Base-by-base conservation (phyloP, 2,888 invertebrate genomes). In the Thecophora atra region DNA sequence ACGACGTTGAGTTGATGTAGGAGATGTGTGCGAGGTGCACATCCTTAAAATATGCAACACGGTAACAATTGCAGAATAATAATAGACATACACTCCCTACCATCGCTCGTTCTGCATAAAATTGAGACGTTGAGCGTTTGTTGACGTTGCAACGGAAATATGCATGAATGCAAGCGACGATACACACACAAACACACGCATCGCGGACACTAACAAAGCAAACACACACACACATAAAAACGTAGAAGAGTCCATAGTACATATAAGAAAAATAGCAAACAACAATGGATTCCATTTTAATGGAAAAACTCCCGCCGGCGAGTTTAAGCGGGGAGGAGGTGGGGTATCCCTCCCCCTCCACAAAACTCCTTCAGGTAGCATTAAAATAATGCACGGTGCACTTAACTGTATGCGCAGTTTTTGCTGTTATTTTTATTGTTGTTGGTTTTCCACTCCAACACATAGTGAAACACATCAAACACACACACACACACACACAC, bases 311-410 rank as follows among this genome's bases (percentile, higher is more conserved):
- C 3, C 21, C 17, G 54, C 56, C 13, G 47, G 42, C 17, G 11
- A 19, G 11, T 7, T 19, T n/a, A 11, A 47, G 2, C 6, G 30
- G 51, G 60, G 28, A 15, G 28, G 13, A 28, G 28, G 5, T 11
- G 58, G 28, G 26, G 24, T 28, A 17, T 15, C 19, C 24, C 52
- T 21, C 47, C 5, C n/a, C 47, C 13, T 17, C 17, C 13, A 21
- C 42, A 63, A 78, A 78, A 80, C 81, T 81, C 77, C 83, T 83
- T 83, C 80, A 84, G 84, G 82, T 82, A 79, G 80, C 84, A 83
- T 81, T 84, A 84, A 83, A 83, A 84, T 84, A 84, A 84, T 84
- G 83, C 82, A 84, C 81, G 80, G 11, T 82, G 81, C 82, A 82
- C 84, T 84, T 80, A 82, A 81, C 81, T 82, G 80, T 81, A 83